Base-by-base conservation (phyloP, 2,797 vertebrate genomes). In the Oryzias sinensis region DNA sequence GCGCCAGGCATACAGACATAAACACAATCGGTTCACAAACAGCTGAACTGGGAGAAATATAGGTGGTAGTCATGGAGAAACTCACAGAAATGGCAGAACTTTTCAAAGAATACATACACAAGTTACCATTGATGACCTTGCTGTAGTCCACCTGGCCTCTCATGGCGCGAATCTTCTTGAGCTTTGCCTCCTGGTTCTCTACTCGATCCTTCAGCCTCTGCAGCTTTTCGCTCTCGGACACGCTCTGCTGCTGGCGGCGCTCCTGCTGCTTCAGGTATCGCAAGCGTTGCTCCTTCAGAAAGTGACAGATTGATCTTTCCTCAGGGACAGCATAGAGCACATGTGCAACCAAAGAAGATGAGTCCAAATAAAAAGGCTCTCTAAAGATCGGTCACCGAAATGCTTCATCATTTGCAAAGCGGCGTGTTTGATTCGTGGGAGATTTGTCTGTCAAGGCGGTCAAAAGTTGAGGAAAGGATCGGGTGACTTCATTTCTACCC, bases 91-190 rank as follows among this genome's bases (percentile, higher is more conserved):
- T 45, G 18, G 18, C 6, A 18, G 11, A 15, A 45, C 15, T 6
- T 16, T 16, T 17, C 15, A 17, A 29, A 29, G 47, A 29, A 52
- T 76, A 93, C 95, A 2, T 94, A 99, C 97, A 97, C 83, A 99
- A 81, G 77, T 95, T 98, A 80, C 97, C 96, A 4, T 99, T 99
- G 92, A 98, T 94, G 79, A 97, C 92, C 81, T 98, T 98, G 94
- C 95, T 97, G 87, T 98, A 98, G 88, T 99, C 97, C 55, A 97
- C 96, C 76, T 99, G 97, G 59, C 97, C 97, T 71, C 96, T 92
- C 94, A 97, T 96, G 68, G 97, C 94, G 5, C 96, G 92, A 58
- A 99, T 99, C 84, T 97, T 99, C 87, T 97, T 98, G 70, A 99
- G 91, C 73, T 99, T 99, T 25, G 94, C 94, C 77, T 99, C 97